Percentiles rank a stretch among this genome's conserved stretches.
Evolutionary conservation across 2,888 invertebrate species (phyloP).

Genomic region (Brassicogethes aeneus): DNA sequence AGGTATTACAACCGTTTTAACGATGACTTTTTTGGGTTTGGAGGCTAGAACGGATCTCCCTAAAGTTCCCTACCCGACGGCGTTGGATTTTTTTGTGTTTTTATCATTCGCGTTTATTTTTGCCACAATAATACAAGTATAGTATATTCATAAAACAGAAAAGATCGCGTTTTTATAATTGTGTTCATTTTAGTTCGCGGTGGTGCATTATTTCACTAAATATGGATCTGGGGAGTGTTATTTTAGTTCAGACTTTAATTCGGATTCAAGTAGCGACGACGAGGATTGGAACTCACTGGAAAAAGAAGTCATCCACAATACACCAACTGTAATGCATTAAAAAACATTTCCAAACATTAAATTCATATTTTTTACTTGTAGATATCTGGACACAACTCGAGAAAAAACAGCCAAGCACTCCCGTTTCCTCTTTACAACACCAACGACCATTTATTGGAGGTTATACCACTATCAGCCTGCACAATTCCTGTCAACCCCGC

Average conservation of each 20-base stretch:
- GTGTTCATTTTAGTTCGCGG: constrained; percentile 54
- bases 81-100: constrained; percentile 75
- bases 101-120: constrained; percentile 73
- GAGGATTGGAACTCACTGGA: constrained; percentile 34
- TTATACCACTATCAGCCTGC: constrained; percentile 55
- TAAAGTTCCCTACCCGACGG: constrained; percentile 80
- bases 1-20: constrained; percentile 77
- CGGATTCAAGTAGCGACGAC: constrained; percentile 50
- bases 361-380: constrained; percentile 3
- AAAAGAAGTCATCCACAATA: constrained; percentile 9
- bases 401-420: constrained; percentile 4
- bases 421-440: constrained; percentile 1
- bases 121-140: constrained; percentile 66
- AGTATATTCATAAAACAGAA: constrained; percentile 1
- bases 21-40: constrained; percentile 75
- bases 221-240: constrained; percentile 73
- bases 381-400: constrained; percentile 8
- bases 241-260: constrained; percentile 55
- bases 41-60: constrained; percentile 75
- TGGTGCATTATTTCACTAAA: constrained; percentile 82
- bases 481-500: constrained; percentile 41
- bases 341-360: neutral
- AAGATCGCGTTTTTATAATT: constrained; percentile 6
- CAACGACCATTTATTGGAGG: constrained; percentile 43
- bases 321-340: constrained; percentile 11